Evolutionary conservation across 2,797 vertebrate genomes (phyloP), one percentile per base, ranked within the genome.

Genomic region (Knipowitschia caucasica): DNA sequence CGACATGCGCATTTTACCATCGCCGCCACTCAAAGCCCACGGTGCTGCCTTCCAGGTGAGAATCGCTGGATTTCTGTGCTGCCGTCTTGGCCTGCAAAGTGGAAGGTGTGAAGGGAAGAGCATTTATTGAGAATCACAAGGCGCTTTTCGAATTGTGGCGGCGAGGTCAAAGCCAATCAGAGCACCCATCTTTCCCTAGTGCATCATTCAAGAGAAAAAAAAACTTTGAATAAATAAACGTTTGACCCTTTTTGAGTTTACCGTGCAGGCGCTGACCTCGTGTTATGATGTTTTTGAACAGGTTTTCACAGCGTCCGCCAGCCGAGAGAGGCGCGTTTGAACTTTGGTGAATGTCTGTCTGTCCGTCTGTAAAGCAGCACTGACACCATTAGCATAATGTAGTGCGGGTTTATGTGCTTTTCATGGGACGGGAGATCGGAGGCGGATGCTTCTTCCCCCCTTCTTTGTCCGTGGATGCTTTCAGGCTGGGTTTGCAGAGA

Each of bases 1-100:
- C 4, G 27, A 36, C 68, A 64, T 76, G 64, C 56, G 68, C 69
- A 64, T 78, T 78, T 76, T 49, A 75, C 64, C 59, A 64, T 54
- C 46, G 5, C 11, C 25, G 5, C 14, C 18, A 9, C 42, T 70
- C 60, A 75, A 74, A 35, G 67, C 56, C 52, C 39, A 62, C 59
- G 62, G 47, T 67, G 56, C 43, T 62, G 40, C 50, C 58, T 34
- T 51, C 66, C 60, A 63, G 60, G 59, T 69, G 55, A 59, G 55
- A 61, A 61, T 53, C 18, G 17, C 70, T 64, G 69, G 70, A 53
- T 73, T 81, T 59, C 25, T 33, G 51, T 35, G 61, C 53, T 50
- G 57, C 46, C 18, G 33, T 17, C n/a, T n/a, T 53, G 56, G 58
- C 56, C 50, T 18, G 62, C 27, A 31, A 20, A 62, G 27, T 2